These are phyloP conservation scores for Melolontha melolontha DNA, from an alignment of 2,888 invertebrate genomes.

Conservation along the genomic window DNA sequence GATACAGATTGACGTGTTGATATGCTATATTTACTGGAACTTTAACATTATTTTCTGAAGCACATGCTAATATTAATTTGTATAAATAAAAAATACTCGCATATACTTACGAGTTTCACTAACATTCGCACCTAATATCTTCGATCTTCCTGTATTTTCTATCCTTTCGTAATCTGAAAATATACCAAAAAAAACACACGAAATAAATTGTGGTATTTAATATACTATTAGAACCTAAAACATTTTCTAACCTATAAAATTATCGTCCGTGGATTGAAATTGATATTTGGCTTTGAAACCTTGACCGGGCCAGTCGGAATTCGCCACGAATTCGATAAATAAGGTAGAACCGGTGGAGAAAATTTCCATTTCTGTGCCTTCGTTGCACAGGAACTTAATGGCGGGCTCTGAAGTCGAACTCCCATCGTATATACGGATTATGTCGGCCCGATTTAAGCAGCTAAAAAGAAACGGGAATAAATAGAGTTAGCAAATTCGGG, in stretches of 20 bases:
- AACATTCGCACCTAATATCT: slow-evolving; percentile 78
- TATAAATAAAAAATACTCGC: slow-evolving; percentile 10
- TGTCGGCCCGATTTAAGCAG: slow-evolving; percentile 84
- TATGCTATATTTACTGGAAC: no score
- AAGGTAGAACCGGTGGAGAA: slow-evolving; percentile 86
- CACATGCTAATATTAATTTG: no score
- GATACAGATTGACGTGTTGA: no score
- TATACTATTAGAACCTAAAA: slow-evolving; percentile 4
- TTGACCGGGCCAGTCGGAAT: slow-evolving; percentile 82
- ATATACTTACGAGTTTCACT: slow-evolving; percentile 80
- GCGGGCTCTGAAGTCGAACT: slow-evolving; percentile 78
- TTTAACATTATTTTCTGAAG: no score
- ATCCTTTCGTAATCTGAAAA: slow-evolving; percentile 34
- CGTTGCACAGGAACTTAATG: slow-evolving; percentile 86
- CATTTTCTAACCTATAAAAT: slow-evolving; percentile 57
- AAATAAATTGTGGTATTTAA: neutral
- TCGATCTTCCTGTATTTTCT: slow-evolving; percentile 45
- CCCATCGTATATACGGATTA: slow-evolving; percentile 88
- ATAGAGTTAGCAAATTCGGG: slow-evolving; percentile 9
- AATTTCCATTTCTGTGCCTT: slow-evolving; percentile 81
- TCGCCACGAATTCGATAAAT: slow-evolving; percentile 86
- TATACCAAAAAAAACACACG: neutral
- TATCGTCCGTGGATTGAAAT: slow-evolving; percentile 75
- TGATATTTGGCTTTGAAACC: slow-evolving; percentile 83
- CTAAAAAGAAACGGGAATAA: slow-evolving; percentile 67